Evolutionary conservation across 2,888 invertebrate genomes (phyloP), one percentile per base, ranked within the genome.

Genomic region (Argyresthia albistria): DNA sequence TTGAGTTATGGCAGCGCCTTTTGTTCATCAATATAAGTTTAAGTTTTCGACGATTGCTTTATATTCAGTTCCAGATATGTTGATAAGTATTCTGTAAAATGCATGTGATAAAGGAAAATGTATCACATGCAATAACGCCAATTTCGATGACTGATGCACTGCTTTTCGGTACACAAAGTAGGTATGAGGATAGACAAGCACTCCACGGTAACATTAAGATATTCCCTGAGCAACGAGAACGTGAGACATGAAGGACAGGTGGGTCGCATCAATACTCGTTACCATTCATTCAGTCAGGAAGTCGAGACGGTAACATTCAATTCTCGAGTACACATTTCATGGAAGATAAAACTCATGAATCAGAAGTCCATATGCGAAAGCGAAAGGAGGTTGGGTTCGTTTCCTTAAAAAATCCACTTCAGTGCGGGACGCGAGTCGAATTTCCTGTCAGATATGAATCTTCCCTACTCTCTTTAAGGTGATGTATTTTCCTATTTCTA

Each of bases 381-480:
- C 67, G 73, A 74, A 75, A 76, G 70, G 66, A 75, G 73, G 76
- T 45, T 75, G 65, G 69, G 70, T 76, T 75, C 72, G 70, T 75
- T 78, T 75, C 72, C 70, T 72, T 64, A 76, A 77, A 81, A 86
- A 82, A 80, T 78, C 67, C 69, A 76, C 78, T 77, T 62, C 63
- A 65, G 66, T 67, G 67, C 76, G 74, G 73, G 73, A 78, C 76
- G 77, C 76, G 75, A 76, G 70, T 80, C 74, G 83, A 86, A 86
- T 86, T 86, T 86, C 86, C 86, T 83, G 84, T 65, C 65, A 67
- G 87, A 87, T 86, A 86, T 76, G 83, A 82, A 86, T 86, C 86
- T 86, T 84, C 86, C 84, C 83, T 76, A 73, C 79, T 84, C 81
- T 78, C 72, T 84, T 84, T 80, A 82, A 84, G 86, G 84, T 87